phyloP scores from a whole-genome alignment of 1,140 invertebrate species.

The Cryptotermes secundus region DNA sequence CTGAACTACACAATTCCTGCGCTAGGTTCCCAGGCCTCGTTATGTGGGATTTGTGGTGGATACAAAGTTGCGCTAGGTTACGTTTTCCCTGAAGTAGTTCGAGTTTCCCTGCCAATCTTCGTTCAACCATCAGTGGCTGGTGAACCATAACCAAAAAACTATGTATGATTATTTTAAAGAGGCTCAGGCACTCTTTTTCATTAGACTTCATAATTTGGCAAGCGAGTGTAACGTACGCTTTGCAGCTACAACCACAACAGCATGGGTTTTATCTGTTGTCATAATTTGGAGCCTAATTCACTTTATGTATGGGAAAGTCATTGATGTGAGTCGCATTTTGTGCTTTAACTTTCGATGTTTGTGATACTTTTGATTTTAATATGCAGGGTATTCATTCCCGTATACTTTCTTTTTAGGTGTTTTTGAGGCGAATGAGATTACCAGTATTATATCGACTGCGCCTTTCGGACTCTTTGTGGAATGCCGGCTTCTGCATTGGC shows the following conservation, averaged over 20 bases:
- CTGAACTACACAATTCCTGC: no score
- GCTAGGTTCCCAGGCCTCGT: no score
- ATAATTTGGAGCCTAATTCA: not conserved
- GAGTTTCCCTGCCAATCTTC: no score
- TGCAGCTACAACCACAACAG: not conserved
- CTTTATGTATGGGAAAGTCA: not conserved
- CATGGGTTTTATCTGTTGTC: not conserved
- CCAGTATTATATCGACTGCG: not conserved
- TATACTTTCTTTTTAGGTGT: not conserved
- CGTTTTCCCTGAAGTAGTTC: no score
- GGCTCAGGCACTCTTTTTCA: no score
- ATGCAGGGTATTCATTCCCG: not conserved
- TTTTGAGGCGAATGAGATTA: not conserved
- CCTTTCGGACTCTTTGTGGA: not conserved
- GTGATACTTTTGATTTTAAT: not conserved
- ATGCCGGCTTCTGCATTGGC: not conserved
- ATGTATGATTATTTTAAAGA: no score
- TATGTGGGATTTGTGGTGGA: no score
- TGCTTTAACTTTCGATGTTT: not conserved
- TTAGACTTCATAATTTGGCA: no score
- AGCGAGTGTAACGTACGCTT: not conserved
- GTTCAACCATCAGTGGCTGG: no score
- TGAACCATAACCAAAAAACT: no score
- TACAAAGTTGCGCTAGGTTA: no score
- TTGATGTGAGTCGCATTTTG: not conserved